Conservation (phyloP, 2,797 vertebrate species). For the Fundulus diaphanus region DNA sequence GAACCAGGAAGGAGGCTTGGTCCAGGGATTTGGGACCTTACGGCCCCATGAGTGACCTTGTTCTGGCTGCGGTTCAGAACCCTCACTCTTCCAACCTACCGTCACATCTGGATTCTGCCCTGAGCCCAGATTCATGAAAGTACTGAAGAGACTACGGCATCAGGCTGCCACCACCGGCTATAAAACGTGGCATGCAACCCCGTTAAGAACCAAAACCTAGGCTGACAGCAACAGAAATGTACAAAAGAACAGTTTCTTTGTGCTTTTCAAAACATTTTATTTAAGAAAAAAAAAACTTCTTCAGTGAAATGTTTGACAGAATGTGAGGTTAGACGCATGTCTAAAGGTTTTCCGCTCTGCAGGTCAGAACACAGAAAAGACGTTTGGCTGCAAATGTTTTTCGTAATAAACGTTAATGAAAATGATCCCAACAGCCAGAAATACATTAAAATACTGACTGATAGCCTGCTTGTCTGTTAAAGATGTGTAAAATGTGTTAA, state of each 20-base stretch:
- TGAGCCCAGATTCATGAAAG: too few relatives aligned
- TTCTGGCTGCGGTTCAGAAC: too few relatives aligned
- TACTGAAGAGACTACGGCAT: too few relatives aligned
- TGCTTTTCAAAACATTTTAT: neutral
- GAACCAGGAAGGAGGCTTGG: too few relatives aligned
- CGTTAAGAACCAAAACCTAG: too few relatives aligned
- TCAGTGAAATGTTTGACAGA: neutral
- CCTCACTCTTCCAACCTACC: too few relatives aligned
- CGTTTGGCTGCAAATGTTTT: neutral
- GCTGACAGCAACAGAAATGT: neutral
- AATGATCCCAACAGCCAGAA: neutral
- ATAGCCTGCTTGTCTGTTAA: neutral
- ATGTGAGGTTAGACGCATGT: neutral
- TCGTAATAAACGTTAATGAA: neutral
- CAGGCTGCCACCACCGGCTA: too few relatives aligned
- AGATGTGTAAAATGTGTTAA: neutral
- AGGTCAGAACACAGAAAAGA: neutral
- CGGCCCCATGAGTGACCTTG: too few relatives aligned
- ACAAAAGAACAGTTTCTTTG: neutral
- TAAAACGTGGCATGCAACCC: too few relatives aligned
- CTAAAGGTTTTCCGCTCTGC: neutral
- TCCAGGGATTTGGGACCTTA: too few relatives aligned
- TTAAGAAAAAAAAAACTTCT: neutral
- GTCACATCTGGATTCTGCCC: too few relatives aligned
- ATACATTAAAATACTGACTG: neutral